phyloP scores from a whole-genome alignment of 2,888 invertebrate genomes.

The Lottia scabra region DNA sequence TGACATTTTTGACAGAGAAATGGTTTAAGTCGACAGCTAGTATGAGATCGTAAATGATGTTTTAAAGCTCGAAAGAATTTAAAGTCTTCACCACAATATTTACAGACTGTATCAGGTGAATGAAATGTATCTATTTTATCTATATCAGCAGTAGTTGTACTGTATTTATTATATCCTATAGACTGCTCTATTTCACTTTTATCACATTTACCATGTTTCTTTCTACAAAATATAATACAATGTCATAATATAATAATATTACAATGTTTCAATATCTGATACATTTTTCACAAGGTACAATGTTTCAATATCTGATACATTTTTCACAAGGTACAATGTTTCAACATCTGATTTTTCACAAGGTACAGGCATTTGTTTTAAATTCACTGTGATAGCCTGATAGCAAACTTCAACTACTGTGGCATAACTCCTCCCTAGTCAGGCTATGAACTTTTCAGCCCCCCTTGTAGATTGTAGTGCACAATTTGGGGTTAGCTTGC shows the following conservation, averaged over 20 bases:
- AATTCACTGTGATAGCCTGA: too few species aligned
- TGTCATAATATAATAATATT: too few species aligned
- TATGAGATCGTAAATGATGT: slow-evolving; percentile 68
- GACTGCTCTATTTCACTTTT: slow-evolving; percentile 90
- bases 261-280: too few species aligned
- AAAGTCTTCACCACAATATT: slow-evolving; percentile 70
- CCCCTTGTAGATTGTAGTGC: too few species aligned
- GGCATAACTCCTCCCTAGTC: too few species aligned
- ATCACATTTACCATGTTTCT: slow-evolving; percentile 87
- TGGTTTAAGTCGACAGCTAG: slow-evolving; percentile 66
- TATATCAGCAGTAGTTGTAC: slow-evolving; percentile 30
- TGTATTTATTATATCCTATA: slow-evolving; percentile 72
- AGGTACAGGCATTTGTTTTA: too few species aligned
- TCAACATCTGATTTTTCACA: too few species aligned
- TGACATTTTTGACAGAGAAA: slow-evolving; percentile 67
- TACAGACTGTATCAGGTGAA: slow-evolving; percentile 68
- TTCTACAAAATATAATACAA: slow-evolving; percentile 71
- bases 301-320: too few species aligned
- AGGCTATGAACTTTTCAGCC: too few species aligned
- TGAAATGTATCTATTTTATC: slow-evolving; percentile 41
- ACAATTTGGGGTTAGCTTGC: not conserved
- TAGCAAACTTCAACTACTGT: too few species aligned
- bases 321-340: too few species aligned
- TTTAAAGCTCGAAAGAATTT: slow-evolving; percentile 68
- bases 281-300: too few species aligned